phyloP scores from a whole-genome alignment of 1,140 invertebrate species.

The Agrypnia vestita region DNA sequence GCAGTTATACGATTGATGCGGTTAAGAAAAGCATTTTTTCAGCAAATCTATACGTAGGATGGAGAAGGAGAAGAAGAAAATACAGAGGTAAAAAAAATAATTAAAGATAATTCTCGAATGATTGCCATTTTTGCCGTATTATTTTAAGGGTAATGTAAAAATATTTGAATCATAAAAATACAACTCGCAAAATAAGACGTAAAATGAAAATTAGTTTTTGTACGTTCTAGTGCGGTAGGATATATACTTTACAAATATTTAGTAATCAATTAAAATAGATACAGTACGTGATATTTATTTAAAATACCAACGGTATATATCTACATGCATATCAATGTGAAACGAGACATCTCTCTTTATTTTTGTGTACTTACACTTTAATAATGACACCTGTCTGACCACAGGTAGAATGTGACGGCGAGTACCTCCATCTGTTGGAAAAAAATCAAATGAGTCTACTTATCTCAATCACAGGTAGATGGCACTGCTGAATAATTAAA shows the following conservation, averaged over 20 bases:
- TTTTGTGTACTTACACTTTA: conserved; percentile 23
- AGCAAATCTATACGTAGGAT: neutral
- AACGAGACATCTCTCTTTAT: conserved; percentile 29
- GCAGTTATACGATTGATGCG: no score
- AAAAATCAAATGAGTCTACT: conserved; percentile 47
- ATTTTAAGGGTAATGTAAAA: no score
- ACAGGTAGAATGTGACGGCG: conserved; percentile 22
- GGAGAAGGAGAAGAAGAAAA: neutral
- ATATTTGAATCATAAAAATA: no score
- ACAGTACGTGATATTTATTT: no score
- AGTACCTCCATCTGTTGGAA: conserved; percentile 38
- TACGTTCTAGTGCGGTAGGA: no score
- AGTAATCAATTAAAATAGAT: no score
- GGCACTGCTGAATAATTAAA: conserved; percentile 46
- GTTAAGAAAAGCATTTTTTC: neutral
- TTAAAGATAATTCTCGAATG: neutral
- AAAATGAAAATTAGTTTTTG: no score
- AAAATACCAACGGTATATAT: no score
- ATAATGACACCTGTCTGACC: conserved; percentile 18
- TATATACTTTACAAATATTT: no score
- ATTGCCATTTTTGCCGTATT: no score
- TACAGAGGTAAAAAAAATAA: neutral
- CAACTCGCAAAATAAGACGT: no score
- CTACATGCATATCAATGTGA: neutral
- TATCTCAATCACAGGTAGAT: conserved; percentile 49